phyloP scores from a whole-genome alignment of 2,888 invertebrate genomes.

The Drosophila putrida region DNA sequence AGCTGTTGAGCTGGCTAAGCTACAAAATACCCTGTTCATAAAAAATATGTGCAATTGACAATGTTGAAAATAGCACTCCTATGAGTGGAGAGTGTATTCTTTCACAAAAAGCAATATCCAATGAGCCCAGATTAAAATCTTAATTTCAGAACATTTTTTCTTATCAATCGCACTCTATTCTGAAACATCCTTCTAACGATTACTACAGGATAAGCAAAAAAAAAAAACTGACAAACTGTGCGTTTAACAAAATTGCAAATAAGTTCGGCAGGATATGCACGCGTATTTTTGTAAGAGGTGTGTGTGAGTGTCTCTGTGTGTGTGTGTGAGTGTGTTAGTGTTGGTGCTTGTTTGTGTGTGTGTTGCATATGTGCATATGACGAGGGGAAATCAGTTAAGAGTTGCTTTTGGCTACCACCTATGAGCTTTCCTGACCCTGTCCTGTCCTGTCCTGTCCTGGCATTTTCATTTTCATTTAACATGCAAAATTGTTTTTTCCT shows the following conservation, averaged over 20 bases:
- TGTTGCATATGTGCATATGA: conserved; percentile 31
- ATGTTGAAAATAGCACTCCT: not conserved
- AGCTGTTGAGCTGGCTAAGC: not conserved
- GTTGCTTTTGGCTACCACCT: conserved; percentile 15
- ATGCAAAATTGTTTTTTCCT: conserved; percentile 56
- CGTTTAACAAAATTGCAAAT: conserved; percentile 34
- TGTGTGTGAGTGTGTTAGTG: not conserved
- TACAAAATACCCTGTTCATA: not conserved
- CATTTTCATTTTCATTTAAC: conserved; percentile 54
- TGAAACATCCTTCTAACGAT: not conserved
- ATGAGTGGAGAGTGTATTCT: too few relatives aligned
- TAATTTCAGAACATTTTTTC: too few relatives aligned
- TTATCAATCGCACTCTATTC: too few relatives aligned
- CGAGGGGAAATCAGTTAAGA: conserved; percentile 49
- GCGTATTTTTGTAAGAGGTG: not conserved
- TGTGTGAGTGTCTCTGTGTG: not conserved
- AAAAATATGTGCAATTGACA: not conserved
- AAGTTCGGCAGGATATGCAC: conserved; percentile 18
- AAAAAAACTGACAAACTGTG: conserved; percentile 3
- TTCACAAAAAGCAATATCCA: too few relatives aligned
- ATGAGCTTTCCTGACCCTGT: conserved; percentile 2
- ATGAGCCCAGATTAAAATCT: too few relatives aligned
- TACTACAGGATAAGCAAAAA: not conserved
- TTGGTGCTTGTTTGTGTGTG: conserved; percentile 7
- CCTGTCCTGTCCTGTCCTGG: conserved; percentile 9